Conservation (phyloP, 2,888 invertebrate genomes). For the Cheilosia impressa region DNA sequence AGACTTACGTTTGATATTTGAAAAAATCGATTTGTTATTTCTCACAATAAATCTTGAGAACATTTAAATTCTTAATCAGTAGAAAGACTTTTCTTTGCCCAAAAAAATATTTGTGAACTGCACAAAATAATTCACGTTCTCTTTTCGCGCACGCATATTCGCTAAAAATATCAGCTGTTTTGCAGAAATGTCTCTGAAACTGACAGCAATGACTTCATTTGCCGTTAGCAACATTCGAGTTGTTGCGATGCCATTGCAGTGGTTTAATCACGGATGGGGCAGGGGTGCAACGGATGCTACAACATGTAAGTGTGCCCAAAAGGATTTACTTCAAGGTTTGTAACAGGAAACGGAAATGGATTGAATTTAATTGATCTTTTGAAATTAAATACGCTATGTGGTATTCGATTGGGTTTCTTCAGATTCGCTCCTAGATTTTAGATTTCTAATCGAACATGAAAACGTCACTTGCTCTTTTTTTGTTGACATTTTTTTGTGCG, state of each 20-base stretch:
- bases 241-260: constrained; percentile 48
- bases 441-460: too few species aligned
- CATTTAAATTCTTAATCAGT: constrained; percentile 39
- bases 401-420: too few species aligned
- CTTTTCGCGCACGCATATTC: constrained; percentile 28
- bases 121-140: constrained; percentile 6
- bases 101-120: neutral
- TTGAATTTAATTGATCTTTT: neutral
- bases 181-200: constrained; percentile 62
- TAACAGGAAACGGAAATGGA: constrained; percentile 36
- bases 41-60: constrained; percentile 33
- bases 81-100: neutral
- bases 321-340: constrained; percentile 33
- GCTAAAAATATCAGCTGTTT: constrained; percentile 54
- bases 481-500: too few species aligned
- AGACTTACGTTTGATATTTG: constrained; percentile 56
- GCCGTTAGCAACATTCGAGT: constrained; percentile 48
- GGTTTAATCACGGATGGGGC: constrained; percentile 14
- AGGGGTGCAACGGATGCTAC: neutral
- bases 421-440: too few species aligned
- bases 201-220: constrained; percentile 49
- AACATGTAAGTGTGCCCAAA: neutral
- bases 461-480: too few species aligned
- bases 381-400: too few species aligned
- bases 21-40: constrained; percentile 55